Evolutionary conservation across 2,797 vertebrate genomes (phyloP).

Genomic region (Eleutherodactylus coqui): DNA sequence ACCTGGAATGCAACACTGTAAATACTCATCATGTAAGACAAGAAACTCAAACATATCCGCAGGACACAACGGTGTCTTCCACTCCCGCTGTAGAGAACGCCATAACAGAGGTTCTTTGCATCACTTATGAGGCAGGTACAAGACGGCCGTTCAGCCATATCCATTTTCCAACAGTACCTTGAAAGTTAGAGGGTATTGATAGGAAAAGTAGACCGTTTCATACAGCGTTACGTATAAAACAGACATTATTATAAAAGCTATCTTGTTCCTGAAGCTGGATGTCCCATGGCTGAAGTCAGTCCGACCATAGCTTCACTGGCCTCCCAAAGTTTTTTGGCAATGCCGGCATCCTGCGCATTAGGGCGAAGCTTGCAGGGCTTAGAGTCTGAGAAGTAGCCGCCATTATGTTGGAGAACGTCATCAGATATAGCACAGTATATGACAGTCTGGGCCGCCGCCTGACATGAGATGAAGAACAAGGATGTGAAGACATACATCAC

Average conservation of each 20-base stretch:
- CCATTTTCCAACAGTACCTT: neutral
- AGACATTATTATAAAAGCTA: constrained; percentile 1
- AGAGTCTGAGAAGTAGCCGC: constrained; percentile 81
- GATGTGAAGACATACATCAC: constrained; percentile 81
- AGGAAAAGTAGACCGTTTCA: neutral
- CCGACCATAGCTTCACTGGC: constrained; percentile 82
- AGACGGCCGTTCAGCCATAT: neutral
- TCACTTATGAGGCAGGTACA: neutral
- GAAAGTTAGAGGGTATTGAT: neutral
- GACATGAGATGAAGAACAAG: constrained; percentile 80
- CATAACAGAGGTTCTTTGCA: neutral
- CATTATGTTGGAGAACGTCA: constrained; percentile 74
- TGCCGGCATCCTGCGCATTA: constrained; percentile 78
- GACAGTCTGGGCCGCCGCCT: constrained; percentile 80
- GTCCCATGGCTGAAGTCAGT: constrained; percentile 64
- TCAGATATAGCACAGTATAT: constrained; percentile 79
- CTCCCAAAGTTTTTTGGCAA: constrained; percentile 85
- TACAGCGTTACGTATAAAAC: neutral
- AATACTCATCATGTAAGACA: neutral
- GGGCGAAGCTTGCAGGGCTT: constrained; percentile 72
- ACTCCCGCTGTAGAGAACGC: neutral
- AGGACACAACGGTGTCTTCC: too few relatives aligned
- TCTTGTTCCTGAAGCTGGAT: constrained; percentile 41
- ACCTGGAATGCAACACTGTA: neutral
- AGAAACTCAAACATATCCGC: neutral